phyloP scores from a whole-genome alignment of 2,113 vertebrate species.

The Panurus biarmicus region DNA sequence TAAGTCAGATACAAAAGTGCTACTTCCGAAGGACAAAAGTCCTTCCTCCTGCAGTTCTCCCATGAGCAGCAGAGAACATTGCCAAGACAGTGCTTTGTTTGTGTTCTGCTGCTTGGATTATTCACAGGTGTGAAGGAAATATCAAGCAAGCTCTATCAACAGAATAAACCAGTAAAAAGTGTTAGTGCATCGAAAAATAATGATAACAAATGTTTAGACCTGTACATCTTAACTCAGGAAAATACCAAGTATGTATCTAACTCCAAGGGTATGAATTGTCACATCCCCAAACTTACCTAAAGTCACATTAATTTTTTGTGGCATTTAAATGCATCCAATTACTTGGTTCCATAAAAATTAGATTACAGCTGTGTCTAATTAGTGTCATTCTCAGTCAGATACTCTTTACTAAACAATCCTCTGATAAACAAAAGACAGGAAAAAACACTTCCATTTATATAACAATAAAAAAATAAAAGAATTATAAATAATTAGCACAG shows the following conservation, averaged over 20 bases:
- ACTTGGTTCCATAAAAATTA: not conserved
- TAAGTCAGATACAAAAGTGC: not conserved
- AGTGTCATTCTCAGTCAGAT: not conserved
- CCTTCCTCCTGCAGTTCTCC: not conserved
- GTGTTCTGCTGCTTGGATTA: not conserved
- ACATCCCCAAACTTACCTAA: not conserved
- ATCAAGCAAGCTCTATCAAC: not conserved
- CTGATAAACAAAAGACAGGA: not conserved
- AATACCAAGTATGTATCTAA: not conserved
- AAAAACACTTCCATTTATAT: not conserved
- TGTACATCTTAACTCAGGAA: not conserved
- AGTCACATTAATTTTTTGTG: not conserved
- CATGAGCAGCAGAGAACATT: not conserved
- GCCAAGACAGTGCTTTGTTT: not conserved
- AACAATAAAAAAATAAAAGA: rapidly evolving
- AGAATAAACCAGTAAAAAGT: not conserved
- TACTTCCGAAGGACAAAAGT: too few relatives aligned
- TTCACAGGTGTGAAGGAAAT: not conserved
- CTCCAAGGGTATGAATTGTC: not conserved
- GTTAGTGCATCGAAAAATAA: not conserved
- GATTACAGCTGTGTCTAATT: not conserved
- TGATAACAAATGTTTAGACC: not conserved
- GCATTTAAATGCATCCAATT: not conserved
- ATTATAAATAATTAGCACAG: not conserved
- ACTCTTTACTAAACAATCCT: not conserved